Evolutionary conservation across 2,888 invertebrate genomes (phyloP).

Genomic region (Drosophila parthenogenetica): DNA sequence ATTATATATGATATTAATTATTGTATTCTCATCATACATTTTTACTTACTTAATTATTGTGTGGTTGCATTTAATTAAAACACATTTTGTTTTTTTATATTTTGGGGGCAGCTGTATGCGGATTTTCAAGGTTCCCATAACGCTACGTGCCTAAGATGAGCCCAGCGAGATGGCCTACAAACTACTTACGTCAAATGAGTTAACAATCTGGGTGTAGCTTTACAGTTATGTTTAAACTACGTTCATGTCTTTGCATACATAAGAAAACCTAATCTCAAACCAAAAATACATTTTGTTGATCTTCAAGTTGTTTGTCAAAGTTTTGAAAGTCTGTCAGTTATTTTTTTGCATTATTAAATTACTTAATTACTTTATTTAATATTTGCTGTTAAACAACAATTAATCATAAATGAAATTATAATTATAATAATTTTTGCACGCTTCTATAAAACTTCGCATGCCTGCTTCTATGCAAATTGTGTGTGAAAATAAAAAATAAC

Average conservation of each 20-base stretch:
- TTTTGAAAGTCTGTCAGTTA: slow-evolving; percentile 13
- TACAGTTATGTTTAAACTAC: slow-evolving; percentile 45
- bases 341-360: slow-evolving; percentile 35
- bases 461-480: slow-evolving; percentile 69
- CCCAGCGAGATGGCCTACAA: slow-evolving; percentile 51
- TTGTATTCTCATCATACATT: slow-evolving; percentile 55
- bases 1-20: slow-evolving; percentile 70
- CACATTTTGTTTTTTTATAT: slow-evolving; percentile 41
- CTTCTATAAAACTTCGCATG: slow-evolving; percentile 21
- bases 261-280: neutral
- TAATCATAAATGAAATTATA: slow-evolving; percentile 60
- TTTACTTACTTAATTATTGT: slow-evolving; percentile 48
- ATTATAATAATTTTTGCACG: slow-evolving; percentile 1
- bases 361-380: slow-evolving; percentile 49
- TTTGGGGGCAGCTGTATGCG: slow-evolving; percentile 44
- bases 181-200: slow-evolving; percentile 24
- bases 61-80: slow-evolving; percentile 73
- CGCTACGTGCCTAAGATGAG: slow-evolving; percentile 51
- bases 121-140: slow-evolving; percentile 56
- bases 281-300: slow-evolving; percentile 2
- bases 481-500: slow-evolving; percentile 40
- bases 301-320: slow-evolving; percentile 13
- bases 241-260: slow-evolving; percentile 30
- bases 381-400: slow-evolving; percentile 54
- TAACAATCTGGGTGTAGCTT: slow-evolving; percentile 48